Base-by-base conservation (phyloP, 2,888 invertebrate species). In the Ctena decussata region DNA sequence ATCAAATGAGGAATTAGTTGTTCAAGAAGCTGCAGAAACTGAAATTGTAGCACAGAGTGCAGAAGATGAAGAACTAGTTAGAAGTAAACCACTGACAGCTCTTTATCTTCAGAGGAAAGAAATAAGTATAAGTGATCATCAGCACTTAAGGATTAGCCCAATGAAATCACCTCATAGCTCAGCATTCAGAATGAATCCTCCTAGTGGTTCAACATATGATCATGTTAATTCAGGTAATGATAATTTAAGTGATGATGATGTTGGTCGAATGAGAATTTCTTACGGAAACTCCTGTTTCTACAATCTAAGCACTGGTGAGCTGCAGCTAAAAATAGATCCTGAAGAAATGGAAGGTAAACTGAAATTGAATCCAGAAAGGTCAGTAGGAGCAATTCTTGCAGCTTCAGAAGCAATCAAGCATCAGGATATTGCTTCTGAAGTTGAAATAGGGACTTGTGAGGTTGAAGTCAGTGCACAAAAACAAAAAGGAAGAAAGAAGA, bases 401-500 rank as follows among this genome's bases (percentile, higher is more conserved):
- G 89, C 89, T 35, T 89, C 89, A 1, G 89, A 89, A 70, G 84
- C 86, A n/a, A 89, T 89, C 35, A 89, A 86, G 69, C 84, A 89
- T 57, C 89, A 89, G 65, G 89, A 89, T 78, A 82, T 89, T 57
- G 89, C 89, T 32, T 89, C 89, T 0, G 89, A 89, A 73, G 84
- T 89, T 0, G 89, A 89, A 72, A 80, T 89, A 53, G 86, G 84
- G 44, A 86, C 86, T 12, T 84, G 70, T 41, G 89, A 89, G 77
- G 84, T 82, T 1, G 89, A 84, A 46, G 80, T 86, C 21, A 80
- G 73, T 41, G 82, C 80, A 18, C 69, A 77, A 18, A 70, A 27
- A 24, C 81, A 84, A 80, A 75, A 78, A 21, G 80, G 80, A 21
- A 53, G 82, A 21, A 89, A 86, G 69, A 71, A 41, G 39, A 80